Evolutionary conservation across 2,113 vertebrate species (phyloP).

Genomic region (Petrocephalus microphthalmus): DNA sequence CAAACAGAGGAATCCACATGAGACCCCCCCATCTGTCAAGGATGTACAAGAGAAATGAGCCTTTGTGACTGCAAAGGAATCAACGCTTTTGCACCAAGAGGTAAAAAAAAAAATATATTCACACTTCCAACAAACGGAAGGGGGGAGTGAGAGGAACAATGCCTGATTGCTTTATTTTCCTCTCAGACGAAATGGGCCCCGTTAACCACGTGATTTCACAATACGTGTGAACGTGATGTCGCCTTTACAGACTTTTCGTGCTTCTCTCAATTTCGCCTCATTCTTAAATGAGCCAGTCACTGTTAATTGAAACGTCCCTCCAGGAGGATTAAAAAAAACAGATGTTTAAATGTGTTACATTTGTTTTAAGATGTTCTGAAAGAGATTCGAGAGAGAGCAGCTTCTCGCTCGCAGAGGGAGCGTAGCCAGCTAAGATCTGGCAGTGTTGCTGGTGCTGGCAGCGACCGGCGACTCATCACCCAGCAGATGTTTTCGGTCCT

Average conservation of each 20-base stretch:
- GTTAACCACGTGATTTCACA: neutral
- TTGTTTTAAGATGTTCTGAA: neutral
- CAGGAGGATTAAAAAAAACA: neutral
- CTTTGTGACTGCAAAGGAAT: neutral
- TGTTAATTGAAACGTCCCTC: neutral
- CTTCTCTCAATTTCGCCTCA: neutral
- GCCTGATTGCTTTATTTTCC: neutral
- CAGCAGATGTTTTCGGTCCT: neutral
- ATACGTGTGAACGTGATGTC: neutral
- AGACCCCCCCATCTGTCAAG: neutral
- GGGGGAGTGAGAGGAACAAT: neutral
- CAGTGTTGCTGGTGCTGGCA: neutral
- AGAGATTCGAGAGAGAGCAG: neutral
- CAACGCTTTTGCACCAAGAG: neutral
- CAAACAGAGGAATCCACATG: constrained; percentile 23
- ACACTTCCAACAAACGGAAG: neutral
- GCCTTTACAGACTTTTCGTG: neutral
- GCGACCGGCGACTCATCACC: neutral
- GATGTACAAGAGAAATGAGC: constrained; percentile 8
- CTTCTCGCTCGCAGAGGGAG: neutral
- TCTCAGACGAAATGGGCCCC: neutral
- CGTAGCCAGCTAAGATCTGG: neutral
- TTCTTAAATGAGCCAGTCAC: neutral
- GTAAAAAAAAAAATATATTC: neutral
- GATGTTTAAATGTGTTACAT: neutral